Conservation (phyloP, 2,888 invertebrate species). For the Lycocerus yunnanus region DNA sequence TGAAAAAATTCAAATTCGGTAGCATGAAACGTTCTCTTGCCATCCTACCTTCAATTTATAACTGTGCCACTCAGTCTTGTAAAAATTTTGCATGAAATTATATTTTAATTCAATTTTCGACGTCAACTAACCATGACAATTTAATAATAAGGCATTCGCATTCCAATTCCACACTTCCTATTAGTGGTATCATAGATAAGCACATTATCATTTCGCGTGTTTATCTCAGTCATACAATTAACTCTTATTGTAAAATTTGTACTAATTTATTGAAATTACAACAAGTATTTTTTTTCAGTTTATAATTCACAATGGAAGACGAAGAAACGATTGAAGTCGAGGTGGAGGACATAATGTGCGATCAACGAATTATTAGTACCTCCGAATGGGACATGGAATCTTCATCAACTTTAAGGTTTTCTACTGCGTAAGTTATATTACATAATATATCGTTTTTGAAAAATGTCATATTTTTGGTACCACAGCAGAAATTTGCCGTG, state of each 20-base stretch:
- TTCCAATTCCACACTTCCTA: background rate
- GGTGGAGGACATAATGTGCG: constrained; percentile 51
- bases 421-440: constrained; percentile 44
- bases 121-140: background rate
- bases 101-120: background rate
- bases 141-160: background rate
- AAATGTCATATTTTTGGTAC: too few species aligned
- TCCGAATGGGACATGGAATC: constrained; percentile 41
- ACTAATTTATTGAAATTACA: background rate
- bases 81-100: background rate
- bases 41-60: background rate
- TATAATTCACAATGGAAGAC: background rate
- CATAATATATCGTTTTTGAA: background rate
- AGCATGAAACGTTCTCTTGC: too few species aligned
- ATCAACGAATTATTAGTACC: constrained; percentile 46
- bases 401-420: constrained; percentile 40
- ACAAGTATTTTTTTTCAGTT: background rate
- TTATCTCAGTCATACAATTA: background rate
- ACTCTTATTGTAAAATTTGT: background rate
- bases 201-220: background rate
- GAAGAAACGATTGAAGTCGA: constrained; percentile 28
- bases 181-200: background rate
- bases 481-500: too few species aligned
- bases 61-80: background rate
- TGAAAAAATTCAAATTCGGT: too few species aligned